Evolutionary conservation across 1,140 invertebrate species (phyloP).

Genomic region (Trachymyrmex cornetzi): DNA sequence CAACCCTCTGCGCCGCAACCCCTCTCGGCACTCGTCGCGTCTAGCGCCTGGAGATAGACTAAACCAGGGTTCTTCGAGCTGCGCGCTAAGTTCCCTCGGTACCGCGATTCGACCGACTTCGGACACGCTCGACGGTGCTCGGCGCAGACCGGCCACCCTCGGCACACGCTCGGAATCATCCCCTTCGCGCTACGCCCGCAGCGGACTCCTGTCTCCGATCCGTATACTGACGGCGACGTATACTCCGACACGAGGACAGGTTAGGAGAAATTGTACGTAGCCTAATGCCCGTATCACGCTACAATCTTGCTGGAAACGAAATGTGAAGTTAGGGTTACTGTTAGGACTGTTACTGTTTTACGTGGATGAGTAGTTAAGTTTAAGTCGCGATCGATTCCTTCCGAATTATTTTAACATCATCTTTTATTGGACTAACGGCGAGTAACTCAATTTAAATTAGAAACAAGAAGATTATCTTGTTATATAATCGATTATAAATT

Average conservation of each 20-base stretch:
- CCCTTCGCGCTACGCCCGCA: constrained; percentile 22
- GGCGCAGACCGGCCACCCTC: constrained; percentile 58
- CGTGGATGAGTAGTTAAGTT: not conserved
- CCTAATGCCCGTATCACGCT: constrained; percentile 50
- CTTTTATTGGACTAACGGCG: not conserved
- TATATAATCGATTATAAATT: not conserved
- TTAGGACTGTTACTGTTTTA: no score
- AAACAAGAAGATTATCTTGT: not conserved
- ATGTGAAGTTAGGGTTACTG: not conserved
- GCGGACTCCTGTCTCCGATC: not conserved
- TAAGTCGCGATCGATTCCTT: not conserved
- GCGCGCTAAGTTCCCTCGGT: constrained; percentile 74
- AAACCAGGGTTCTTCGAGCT: constrained; percentile 68
- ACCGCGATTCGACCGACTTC: constrained; percentile 61
- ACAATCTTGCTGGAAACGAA: constrained; percentile 25
- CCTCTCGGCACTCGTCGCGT: constrained; percentile 76
- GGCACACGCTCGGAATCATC: constrained; percentile 33
- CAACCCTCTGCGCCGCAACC: constrained; percentile 38
- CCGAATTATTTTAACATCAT: not conserved
- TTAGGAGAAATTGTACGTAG: constrained; percentile 58
- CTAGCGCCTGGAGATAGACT: constrained; percentile 78
- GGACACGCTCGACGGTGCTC: constrained; percentile 71
- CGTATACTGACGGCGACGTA: not conserved
- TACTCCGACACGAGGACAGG: constrained; percentile 8
- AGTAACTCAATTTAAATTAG: not conserved